phyloP scores from a whole-genome alignment of 2,888 invertebrate genomes.

The Oligia fasciuncula region DNA sequence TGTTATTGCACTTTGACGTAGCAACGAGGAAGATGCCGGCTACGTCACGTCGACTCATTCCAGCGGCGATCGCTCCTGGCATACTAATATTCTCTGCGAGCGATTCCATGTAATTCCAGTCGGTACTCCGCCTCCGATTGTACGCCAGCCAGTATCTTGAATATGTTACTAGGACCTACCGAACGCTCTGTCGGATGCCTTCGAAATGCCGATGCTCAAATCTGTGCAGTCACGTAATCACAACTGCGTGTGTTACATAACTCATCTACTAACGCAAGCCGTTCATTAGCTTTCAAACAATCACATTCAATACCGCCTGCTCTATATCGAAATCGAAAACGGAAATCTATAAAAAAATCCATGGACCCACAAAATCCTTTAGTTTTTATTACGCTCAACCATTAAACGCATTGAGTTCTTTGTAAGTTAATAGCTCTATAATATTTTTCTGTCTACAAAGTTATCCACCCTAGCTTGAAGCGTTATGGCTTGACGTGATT shows the following conservation, averaged over 20 bases:
- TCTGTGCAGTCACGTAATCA: conserved; percentile 36
- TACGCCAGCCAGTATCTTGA: conserved; percentile 84
- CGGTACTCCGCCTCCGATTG: conserved; percentile 81
- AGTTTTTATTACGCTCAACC: conserved; percentile 14
- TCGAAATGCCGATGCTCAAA: conserved; percentile 52
- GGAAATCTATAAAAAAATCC: background rate
- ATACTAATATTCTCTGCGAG: conserved; percentile 87
- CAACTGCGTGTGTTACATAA: conserved; percentile 7
- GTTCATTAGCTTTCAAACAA: conserved; percentile 5
- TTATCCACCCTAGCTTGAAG: conserved; percentile 62
- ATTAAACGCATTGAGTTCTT: conserved; percentile 41
- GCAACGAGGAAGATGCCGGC: conserved; percentile 76
- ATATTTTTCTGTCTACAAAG: conserved; percentile 68
- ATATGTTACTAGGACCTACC: conserved; percentile 78
- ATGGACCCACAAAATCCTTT: conserved; percentile 10
- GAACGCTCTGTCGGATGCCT: conserved; percentile 40
- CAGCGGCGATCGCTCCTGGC: conserved; percentile 84
- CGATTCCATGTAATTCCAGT: conserved; percentile 86
- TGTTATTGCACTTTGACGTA: conserved; percentile 85
- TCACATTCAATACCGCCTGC: background rate
- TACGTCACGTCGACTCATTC: conserved; percentile 87
- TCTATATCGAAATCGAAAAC: background rate
- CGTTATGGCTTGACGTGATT: conserved; percentile 77
- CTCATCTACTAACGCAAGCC: background rate
- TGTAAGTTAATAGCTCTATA: conserved; percentile 49